Conservation (phyloP, 1,140 invertebrate genomes). For the Diorhabda elongata region DNA sequence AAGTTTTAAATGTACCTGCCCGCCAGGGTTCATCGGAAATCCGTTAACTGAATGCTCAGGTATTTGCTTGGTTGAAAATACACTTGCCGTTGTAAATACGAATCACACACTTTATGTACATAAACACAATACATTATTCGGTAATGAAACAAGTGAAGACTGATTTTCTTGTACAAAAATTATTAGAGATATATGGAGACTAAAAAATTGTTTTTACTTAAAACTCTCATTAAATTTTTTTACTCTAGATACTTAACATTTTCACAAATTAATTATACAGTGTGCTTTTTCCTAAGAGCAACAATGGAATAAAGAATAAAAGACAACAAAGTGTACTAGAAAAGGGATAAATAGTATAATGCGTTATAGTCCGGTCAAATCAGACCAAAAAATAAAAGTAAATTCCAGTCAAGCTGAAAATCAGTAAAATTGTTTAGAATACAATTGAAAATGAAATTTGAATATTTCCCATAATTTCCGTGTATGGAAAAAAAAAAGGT, state of each 20-base stretch:
- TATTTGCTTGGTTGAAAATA: constrained; percentile 44
- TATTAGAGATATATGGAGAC: constrained; percentile 3
- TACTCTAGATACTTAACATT: not conserved
- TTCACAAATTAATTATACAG: no score
- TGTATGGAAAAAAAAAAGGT: no score
- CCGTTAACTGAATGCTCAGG: constrained; percentile 66
- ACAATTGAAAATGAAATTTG: no score
- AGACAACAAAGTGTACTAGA: no score
- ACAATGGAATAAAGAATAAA: no score
- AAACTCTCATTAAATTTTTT: not conserved
- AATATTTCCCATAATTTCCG: no score
- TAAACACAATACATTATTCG: constrained; percentile 13
- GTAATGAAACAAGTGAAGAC: constrained; percentile 42
- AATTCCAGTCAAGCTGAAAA: no score
- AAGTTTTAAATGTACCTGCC: constrained; percentile 70
- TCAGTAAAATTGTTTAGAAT: no score
- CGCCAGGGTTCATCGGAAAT: constrained; percentile 71
- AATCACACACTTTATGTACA: not conserved
- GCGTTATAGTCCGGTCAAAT: no score
- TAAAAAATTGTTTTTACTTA: not conserved
- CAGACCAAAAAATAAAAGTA: no score
- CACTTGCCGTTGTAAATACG: not conserved
- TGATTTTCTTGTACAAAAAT: constrained; percentile 44
- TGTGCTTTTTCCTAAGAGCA: no score
- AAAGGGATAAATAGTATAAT: no score